Base-by-base conservation (phyloP, 2,797 vertebrate species). In the Margarornis squamiger region DNA sequence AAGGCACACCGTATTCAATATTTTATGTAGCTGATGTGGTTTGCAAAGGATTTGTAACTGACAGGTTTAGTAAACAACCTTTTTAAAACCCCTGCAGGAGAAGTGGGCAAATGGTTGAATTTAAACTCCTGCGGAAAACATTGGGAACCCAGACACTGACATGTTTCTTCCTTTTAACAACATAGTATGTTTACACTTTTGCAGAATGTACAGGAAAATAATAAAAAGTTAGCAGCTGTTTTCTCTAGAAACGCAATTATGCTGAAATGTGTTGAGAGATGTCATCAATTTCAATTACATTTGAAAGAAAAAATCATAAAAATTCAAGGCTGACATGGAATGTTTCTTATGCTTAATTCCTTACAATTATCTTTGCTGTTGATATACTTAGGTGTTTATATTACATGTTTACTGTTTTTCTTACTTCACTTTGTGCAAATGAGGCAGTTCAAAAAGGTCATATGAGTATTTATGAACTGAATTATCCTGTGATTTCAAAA, bases 31-130 rank as follows among this genome's bases (percentile, higher is more conserved):
- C 71, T 89, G 62, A 77, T 62, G 51, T 57, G 59, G 32, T 75
- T 91, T 92, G 70, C 81, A 90, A 88, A 86, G 59, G 57, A 91
- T 85, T 73, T 85, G 34, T 82, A 70, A 66, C 61, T 81, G 51
- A 27, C 26, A 7, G 32, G 54, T 52, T 55, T 75, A 17, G 51
- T 55, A 88, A 96, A 70, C 66, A 86, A 63, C n/a, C 2, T 29
- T 89, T 79, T 91, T 45, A 17, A 45, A 62, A 62, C 26, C 45
- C 34, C 34, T 43, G 22, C 51, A 57, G 62, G 48, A 83, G 38
- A 63, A 75, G 58, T 36, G 45, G 36, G 57, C n/a, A 83, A 90
- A 45, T 34, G 21, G 54, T 61, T 87, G 32, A 17, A 51, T 70
- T 68, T 38, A 45, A n/a, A 39, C 6, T 55, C 39, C 76, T 79